Percentiles rank a stretch among this genome's conserved stretches.
Conservation (phyloP, 2,888 invertebrate species). For the Uropetala carovei region DNA sequence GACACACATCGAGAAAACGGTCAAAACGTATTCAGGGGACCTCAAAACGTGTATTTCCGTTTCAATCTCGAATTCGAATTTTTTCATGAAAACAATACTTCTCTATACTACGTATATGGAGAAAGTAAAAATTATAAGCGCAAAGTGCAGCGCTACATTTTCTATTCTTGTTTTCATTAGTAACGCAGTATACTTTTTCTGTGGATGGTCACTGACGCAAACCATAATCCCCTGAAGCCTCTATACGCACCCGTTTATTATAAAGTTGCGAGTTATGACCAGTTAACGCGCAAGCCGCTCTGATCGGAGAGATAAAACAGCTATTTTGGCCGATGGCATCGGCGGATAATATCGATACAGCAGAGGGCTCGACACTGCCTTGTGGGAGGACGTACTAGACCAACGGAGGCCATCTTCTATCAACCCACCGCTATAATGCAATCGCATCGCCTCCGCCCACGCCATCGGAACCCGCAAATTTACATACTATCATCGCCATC, state of each 20-base stretch:
- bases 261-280: constrained; percentile 36
- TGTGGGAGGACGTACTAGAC: neutral
- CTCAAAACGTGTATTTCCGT: too few relatives aligned
- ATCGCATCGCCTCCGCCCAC: constrained; percentile 35
- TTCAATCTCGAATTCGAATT: too few relatives aligned
- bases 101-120: too few relatives aligned
- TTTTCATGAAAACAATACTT: too few relatives aligned
- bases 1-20: too few relatives aligned
- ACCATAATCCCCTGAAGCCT: neutral
- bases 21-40: too few relatives aligned
- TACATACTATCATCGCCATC: constrained; percentile 44
- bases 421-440: constrained; percentile 27
- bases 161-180: neutral
- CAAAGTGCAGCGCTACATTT: neutral
- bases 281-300: constrained; percentile 9
- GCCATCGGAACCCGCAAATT: constrained; percentile 39
- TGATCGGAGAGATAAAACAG: constrained; percentile 54
- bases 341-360: constrained; percentile 51
- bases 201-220: neutral
- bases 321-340: constrained; percentile 44
- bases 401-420: constrained; percentile 31
- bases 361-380: neutral
- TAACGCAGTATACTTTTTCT: neutral
- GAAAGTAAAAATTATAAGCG: too few relatives aligned
- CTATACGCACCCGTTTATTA: neutral